Evolutionary conservation across 2,888 invertebrate genomes (phyloP), one percentile per base, ranked within the genome.

Genomic region (Odontomyia ornata): DNA sequence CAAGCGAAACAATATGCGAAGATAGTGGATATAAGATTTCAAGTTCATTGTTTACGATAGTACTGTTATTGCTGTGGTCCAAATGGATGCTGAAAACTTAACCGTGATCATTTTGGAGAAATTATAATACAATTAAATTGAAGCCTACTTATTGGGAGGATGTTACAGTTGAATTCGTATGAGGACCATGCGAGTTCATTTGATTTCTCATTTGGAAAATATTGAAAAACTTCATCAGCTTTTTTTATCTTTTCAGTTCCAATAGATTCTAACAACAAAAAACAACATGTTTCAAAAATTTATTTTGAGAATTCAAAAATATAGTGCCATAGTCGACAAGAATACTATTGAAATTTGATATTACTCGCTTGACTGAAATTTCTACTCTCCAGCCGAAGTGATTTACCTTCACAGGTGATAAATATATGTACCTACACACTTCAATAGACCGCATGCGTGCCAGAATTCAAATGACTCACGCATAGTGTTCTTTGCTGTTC

Each of bases 301-400:
- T 4, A 15, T 15, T 52, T 15, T 18, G 18, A 18, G 3, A 52
- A 52, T 18, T n/a, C n/a, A n/a, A 15, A 15, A 4, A 52, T 15
- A 9, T 15, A 15, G 52, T 52, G 9, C 9, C 36, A 3, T 36
- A 4, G 52, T 52, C 3, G 4, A 15, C 60, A 23, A 13, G 11
- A 3, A 60, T 60, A 25, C 27, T 62, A 15, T 27, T 65, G 79
- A 67, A 79, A 79, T 78, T 57, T 62, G 71, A 79, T 79, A 76
- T 43, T 77, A 30, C 77, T 75, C 73, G 79, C 79, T 79, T 73
- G 79, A 77, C 77, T 79, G 69, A 78, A 77, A 77, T 79, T 78
- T 65, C 77, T 25, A 67, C 30, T 47, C 28, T 47, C 30, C 52
- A 72, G 9, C 36, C 71, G n/a, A 69, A 72, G 52, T 28, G 71